Percentiles rank a stretch among this genome's conserved stretches.
Conservation (phyloP, 2,797 vertebrate genomes). For the Malacoraja senta region DNA sequence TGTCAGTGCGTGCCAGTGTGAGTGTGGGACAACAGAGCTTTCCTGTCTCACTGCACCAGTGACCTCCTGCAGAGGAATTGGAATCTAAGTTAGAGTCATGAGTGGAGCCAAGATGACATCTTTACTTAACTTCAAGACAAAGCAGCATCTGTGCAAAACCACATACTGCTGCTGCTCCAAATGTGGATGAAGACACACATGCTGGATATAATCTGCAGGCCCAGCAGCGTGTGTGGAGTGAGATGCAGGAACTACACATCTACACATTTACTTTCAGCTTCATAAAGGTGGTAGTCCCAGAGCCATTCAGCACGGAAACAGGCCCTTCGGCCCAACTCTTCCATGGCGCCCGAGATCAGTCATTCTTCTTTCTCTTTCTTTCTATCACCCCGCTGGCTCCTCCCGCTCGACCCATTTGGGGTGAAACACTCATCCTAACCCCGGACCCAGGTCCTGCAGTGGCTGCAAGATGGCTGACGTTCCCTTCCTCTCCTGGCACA, state of each 20-base stretch:
- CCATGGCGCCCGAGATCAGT: too few species aligned
- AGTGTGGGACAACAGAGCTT: not conserved
- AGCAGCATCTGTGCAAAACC: not conserved
- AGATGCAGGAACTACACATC: not conserved
- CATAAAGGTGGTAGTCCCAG: not conserved
- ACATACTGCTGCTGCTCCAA: not conserved
- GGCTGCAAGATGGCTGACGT: not conserved
- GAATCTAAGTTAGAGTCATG: not conserved
- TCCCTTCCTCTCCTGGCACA: not conserved
- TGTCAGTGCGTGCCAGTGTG: too few species aligned
- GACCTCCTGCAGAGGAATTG: not conserved
- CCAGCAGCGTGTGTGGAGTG: not conserved
- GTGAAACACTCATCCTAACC: not conserved
- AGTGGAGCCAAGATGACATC: not conserved
- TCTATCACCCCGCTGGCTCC: not conserved
- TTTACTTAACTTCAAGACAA: not conserved
- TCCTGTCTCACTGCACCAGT: not conserved
- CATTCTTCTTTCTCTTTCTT: not conserved
- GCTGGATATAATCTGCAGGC: not conserved
- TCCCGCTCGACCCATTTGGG: not conserved
- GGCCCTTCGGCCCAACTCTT: too few species aligned
- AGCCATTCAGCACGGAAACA: too few species aligned
- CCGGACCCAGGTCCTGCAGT: not conserved
- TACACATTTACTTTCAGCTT: not conserved
- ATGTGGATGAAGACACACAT: not conserved